A percentile compares a stretch with the other conserved stretches of the same genome.
Evolutionary conservation across 2,888 invertebrate species (phyloP).

Genomic region (Rotaria macrura): DNA sequence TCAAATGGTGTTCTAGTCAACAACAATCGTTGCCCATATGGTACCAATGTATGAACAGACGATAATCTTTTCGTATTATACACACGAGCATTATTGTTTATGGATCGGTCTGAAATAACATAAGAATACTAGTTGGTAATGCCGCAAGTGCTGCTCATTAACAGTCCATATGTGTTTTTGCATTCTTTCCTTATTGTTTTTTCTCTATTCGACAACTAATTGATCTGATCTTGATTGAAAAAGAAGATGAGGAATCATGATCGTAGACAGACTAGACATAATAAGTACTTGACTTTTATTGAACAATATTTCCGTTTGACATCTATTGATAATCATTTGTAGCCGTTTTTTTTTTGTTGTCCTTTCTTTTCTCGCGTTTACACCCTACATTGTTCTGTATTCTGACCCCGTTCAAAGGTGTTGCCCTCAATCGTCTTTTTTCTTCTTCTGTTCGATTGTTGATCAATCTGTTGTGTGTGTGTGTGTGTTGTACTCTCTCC

Average conservation of each 20-base stretch:
- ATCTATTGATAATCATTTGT: not conserved
- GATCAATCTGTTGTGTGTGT: not conserved
- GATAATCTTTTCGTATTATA: not conserved
- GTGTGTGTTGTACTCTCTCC: too few relatives aligned
- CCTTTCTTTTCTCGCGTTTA: not conserved
- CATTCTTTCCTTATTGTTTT: not conserved
- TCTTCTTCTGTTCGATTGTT: not conserved
- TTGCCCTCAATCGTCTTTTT: not conserved
- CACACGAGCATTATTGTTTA: not conserved
- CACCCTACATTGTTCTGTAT: not conserved
- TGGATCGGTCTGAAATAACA: not conserved
- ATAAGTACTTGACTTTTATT: not conserved
- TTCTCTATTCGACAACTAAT: not conserved
- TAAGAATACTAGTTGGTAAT: not conserved
- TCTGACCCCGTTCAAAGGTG: not conserved
- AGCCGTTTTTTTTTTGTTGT: not conserved
- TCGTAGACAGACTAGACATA: not conserved
- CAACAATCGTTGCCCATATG: not conserved
- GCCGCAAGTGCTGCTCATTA: conserved; percentile 3
- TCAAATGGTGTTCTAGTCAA: not conserved
- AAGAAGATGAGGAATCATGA: not conserved
- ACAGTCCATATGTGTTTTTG: not conserved
- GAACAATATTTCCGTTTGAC: not conserved
- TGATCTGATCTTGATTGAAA: conserved; percentile 4
- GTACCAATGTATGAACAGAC: not conserved